Evolutionary conservation across 1,140 invertebrate genomes (phyloP).

Genomic region (Drosophila erecta): DNA sequence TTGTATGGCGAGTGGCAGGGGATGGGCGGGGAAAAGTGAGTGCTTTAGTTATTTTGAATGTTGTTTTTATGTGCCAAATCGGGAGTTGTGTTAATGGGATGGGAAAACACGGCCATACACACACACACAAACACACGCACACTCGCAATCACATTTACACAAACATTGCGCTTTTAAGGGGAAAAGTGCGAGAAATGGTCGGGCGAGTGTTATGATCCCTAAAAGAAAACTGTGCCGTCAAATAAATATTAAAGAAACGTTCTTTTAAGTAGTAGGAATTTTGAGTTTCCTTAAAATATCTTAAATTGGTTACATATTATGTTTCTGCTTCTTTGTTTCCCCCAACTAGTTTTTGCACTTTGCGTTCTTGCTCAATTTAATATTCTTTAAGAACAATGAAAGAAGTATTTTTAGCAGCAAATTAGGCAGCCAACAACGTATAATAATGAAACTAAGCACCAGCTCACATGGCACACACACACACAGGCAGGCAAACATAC

Average conservation of each 20-base stretch:
- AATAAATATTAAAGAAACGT: slow-evolving; percentile 22
- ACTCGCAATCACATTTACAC: slow-evolving; percentile 26
- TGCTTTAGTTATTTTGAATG: slow-evolving; percentile 56
- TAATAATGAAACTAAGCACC: slow-evolving; percentile 21
- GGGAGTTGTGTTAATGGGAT: slow-evolving; percentile 52
- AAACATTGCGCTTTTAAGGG: slow-evolving; percentile 36
- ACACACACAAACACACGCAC: not conserved
- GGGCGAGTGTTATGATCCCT: slow-evolving; percentile 19
- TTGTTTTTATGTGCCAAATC: slow-evolving; percentile 50
- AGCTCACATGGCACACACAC: slow-evolving; percentile 42
- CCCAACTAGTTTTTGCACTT: slow-evolving; percentile 3
- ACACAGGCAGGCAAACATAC: slow-evolving; percentile 21
- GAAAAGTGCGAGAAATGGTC: not conserved
- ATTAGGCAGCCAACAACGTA: slow-evolving; percentile 52
- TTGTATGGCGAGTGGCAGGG: not conserved
- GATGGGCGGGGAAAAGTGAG: slow-evolving; percentile 18
- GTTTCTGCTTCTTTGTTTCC: slow-evolving; percentile 2
- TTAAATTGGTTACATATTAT: no score
- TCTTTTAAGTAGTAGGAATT: slow-evolving; percentile 9
- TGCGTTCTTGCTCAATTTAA: not conserved
- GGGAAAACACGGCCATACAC: slow-evolving; percentile 32
- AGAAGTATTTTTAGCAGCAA: slow-evolving; percentile 77
- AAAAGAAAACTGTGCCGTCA: slow-evolving; percentile 21
- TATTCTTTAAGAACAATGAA: slow-evolving; percentile 37
- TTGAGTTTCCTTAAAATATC: not conserved